These are phyloP conservation scores for Peribatodes rhomboidaria DNA, from an alignment of 2,888 invertebrate genomes.

Conservation along the genomic window DNA sequence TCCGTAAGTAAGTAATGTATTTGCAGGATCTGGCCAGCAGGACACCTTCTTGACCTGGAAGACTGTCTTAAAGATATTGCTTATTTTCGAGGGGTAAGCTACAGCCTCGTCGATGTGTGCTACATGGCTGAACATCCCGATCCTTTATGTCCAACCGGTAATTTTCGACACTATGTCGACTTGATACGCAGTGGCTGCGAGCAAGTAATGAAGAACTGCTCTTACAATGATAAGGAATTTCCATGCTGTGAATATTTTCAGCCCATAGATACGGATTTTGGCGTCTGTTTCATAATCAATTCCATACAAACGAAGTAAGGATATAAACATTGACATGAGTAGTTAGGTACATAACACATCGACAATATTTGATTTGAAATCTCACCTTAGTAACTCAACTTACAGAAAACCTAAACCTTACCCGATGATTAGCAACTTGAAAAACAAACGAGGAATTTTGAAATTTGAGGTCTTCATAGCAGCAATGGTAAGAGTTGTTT, in stretches of 20 bases:
- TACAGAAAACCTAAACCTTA: conserved; percentile 69
- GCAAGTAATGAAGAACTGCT: conserved; percentile 81
- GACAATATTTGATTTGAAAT: not conserved
- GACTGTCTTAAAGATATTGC: conserved; percentile 90
- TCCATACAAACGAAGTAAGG: conserved; percentile 86
- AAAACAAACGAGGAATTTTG: conserved; percentile 80
- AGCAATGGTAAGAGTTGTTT: conserved; percentile 75
- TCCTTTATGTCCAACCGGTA: conserved; percentile 85
- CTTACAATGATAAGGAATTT: conserved; percentile 82
- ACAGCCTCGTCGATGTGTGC: conserved; percentile 88
- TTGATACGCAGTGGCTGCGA: conserved; percentile 84
- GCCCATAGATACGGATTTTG: conserved; percentile 86
- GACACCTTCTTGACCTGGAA: conserved; percentile 90
- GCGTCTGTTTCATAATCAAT: conserved; percentile 87
- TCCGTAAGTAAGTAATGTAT: conserved; percentile 19
- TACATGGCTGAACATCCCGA: conserved; percentile 77
- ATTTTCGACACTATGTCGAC: conserved; percentile 87
- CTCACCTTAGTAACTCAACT: not conserved
- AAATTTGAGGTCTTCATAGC: conserved; percentile 77
- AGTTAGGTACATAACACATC: not conserved
- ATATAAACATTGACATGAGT: conserved; percentile 32
- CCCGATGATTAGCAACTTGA: conserved; percentile 84
- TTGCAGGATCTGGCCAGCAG: conserved; percentile 88
- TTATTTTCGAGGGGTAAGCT: conserved; percentile 89
- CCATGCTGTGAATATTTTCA: conserved; percentile 88